Evolutionary conservation across 2,113 vertebrate species (phyloP), one percentile per base, ranked within the genome.

Genomic region (Romanogobio albipinnatus): DNA sequence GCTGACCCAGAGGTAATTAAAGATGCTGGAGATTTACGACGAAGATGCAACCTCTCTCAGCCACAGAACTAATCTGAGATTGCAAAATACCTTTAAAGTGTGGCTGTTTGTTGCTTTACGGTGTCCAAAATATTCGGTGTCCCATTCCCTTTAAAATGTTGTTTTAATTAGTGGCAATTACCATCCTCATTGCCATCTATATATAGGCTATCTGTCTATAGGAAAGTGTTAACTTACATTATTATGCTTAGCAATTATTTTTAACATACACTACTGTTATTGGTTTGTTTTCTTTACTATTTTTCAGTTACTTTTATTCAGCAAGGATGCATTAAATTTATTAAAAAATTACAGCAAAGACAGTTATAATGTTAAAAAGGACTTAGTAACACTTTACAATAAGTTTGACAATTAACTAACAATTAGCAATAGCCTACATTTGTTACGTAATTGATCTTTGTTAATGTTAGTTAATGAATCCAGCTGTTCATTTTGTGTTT

Each of bases 1-100:
- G 68, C 81, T 76, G 74, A 71, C 56, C 81, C 70, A 77, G 84
- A 74, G 56, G 86, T 84, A 85, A 87, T 86, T 89, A 87, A 80
- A 64, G 39, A 89, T 43, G 22, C 80, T 80, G 75, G 43, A 81
- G 79, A 75, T 80, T 84, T 82, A 84, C 73, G 19, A 84, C 14
- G 4, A 61, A 59, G 77, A 62, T 17, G 71, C 47, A 68, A 24
- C 76, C 75, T 80, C 47, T 47, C 43, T 73, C 68, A 84, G 70
- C 26, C 68, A 33, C 62, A 56, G 39, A 33, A 24, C 56, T 64
- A 58, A 61, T 47, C 36, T 70, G 47, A 36, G 71, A 43, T 45
- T 66, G 74, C 53, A 29, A 71, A 24, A 77, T 45, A 29, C 22
- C 3, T 75, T 85, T 81, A 82, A 84, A 78, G 79, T 74, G 62